These are phyloP conservation scores for Tetranychus truncatus DNA, from an alignment of 2,888 invertebrate species.

Conservation along the genomic window DNA sequence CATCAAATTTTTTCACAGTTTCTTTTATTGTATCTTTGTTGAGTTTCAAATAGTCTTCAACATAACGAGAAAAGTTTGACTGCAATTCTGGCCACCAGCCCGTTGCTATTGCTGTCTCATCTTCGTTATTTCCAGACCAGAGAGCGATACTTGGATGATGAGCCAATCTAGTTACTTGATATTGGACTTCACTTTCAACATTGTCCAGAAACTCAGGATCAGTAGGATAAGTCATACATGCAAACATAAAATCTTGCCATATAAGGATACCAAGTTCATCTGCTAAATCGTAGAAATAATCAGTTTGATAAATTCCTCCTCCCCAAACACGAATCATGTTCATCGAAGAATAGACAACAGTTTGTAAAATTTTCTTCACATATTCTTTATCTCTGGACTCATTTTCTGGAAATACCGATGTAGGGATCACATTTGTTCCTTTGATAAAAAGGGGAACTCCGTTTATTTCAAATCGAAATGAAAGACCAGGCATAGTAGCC, in stretches of 20 bases:
- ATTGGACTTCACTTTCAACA: slow-evolving; percentile 54
- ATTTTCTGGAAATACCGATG: slow-evolving; percentile 58
- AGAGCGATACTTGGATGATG: slow-evolving; percentile 68
- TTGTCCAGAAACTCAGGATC: slow-evolving; percentile 49
- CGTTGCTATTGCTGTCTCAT: slow-evolving; percentile 65
- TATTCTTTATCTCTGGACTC: slow-evolving; percentile 38
- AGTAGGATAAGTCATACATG: slow-evolving; percentile 80
- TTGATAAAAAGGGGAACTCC: slow-evolving; percentile 70
- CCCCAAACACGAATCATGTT: slow-evolving; percentile 95
- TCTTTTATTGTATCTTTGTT: slow-evolving; percentile 57
- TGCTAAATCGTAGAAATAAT: slow-evolving; percentile 66
- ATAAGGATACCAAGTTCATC: slow-evolving; percentile 75
- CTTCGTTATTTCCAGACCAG: slow-evolving; percentile 86
- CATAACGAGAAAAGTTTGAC: slow-evolving; percentile 36
- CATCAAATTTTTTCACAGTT: slow-evolving; percentile 45
- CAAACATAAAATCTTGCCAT: slow-evolving; percentile 97
- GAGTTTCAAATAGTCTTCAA: slow-evolving; percentile 57
- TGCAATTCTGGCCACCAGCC: slow-evolving; percentile 46
- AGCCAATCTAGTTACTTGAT: slow-evolving; percentile 61
- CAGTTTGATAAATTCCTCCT: slow-evolving; percentile 83
- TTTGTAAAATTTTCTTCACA: slow-evolving; percentile 45
- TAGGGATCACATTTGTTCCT: slow-evolving; percentile 83
- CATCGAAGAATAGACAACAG: slow-evolving; percentile 61
- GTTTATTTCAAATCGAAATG: slow-evolving; percentile 75
- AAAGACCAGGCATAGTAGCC: slow-evolving; percentile 17